Base-by-base conservation (phyloP, 2,888 invertebrate species). In the Amphiduros pacificus region DNA sequence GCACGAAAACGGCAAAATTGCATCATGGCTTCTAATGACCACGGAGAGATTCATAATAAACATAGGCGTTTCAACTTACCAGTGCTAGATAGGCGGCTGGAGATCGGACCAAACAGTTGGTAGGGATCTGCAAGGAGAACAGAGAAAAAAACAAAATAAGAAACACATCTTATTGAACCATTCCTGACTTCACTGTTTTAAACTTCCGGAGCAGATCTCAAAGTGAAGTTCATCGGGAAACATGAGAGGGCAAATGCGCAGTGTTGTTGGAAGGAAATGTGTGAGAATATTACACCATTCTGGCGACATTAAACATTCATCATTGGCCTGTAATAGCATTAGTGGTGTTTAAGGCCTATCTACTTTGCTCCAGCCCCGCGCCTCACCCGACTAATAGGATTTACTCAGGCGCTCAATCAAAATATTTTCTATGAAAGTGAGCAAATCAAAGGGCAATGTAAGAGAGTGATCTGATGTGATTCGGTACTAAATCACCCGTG, bases 71-170 rank as follows among this genome's bases (percentile, higher is more conserved):
- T n/a, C n/a, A n/a, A 71, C 85, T 87, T 85, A 93, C 93, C 93
- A 87, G 95, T 94, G 85, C 93, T 94, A 60, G 95, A 95, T 82
- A 95, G 87, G 80, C 95, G 89, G 87, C 94, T 95, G 87, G 94
- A 95, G 68, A 95, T 94, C 66, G 95, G 93, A 66, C 94, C 95
- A 84, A 95, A 94, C 91, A 95, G 92, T 87, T 95, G 94, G 88
- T 96, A 96, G 83, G 95, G 95, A 91, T 96, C 95, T 70, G 58
- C 26, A 62, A 58, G 49, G 14, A 41, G 41, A 56, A 17, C 6
- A 48, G 20, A 31, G 9, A 17, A 14, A 53, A 26, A 32, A n/a
- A 32, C 17, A 22, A 44, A 44, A 44, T 44, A 20, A 5, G 36
- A 36, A 36, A 36, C 9, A 11, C 17, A 17, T 36, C 36, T 36